phyloP scores from a whole-genome alignment of 1,140 invertebrate genomes.

The Anoplolepis gracilipes region DNA sequence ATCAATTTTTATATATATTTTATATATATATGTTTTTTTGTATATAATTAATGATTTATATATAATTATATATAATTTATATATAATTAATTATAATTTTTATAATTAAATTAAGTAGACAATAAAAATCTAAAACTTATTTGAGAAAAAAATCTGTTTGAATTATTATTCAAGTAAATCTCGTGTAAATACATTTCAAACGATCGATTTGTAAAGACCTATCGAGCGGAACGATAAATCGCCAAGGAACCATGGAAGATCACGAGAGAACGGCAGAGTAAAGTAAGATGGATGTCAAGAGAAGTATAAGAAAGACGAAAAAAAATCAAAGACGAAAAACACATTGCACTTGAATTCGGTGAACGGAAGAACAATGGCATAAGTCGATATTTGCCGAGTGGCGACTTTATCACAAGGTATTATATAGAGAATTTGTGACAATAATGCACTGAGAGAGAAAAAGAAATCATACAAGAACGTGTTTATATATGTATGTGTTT shows the following conservation, averaged over 20 bases:
- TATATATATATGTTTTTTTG: too few species aligned
- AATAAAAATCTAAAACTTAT: not conserved
- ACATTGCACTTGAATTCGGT: slow-evolving; percentile 31
- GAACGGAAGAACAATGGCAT: slow-evolving; percentile 8
- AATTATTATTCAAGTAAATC: not conserved
- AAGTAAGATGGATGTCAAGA: slow-evolving; percentile 39
- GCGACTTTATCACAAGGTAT: not conserved
- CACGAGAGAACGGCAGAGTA: slow-evolving; percentile 2
- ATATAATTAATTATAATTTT: too few species aligned
- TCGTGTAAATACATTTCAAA: slow-evolving; percentile 46
- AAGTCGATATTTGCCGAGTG: slow-evolving; percentile 40
- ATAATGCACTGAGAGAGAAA: not conserved
- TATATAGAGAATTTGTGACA: slow-evolving; percentile 19
- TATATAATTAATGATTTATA: too few species aligned
- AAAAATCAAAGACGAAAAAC: slow-evolving; percentile 10
- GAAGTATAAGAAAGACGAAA: not conserved
- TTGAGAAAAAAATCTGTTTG: not conserved
- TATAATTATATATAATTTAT: too few species aligned
- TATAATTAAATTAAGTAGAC: not conserved
- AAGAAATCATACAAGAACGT: too few species aligned
- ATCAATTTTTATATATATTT: too few species aligned
- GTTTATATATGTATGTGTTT: not conserved
- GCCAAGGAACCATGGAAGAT: slow-evolving; percentile 14
- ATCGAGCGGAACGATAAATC: slow-evolving; percentile 49
- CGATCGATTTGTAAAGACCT: slow-evolving; percentile 38